Evolutionary conservation across 2,888 invertebrate genomes (phyloP), one percentile per base, ranked within the genome.

Genomic region (Crossocerus cetratus): DNA sequence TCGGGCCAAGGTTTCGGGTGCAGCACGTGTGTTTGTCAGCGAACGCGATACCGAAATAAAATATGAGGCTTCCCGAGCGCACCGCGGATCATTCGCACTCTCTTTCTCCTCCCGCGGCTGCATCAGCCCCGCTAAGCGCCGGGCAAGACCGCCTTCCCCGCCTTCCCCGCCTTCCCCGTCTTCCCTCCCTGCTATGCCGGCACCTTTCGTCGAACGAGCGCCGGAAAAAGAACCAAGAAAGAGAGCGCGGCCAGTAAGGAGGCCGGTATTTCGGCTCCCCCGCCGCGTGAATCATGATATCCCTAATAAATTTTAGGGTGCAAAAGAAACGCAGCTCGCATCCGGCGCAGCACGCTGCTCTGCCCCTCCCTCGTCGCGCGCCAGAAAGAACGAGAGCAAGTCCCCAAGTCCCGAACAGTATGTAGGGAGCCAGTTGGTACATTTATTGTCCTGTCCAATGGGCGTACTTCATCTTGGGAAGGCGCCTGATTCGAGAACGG

Each of bases 1-100:
- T 81, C 81, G 81, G 86, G 86, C 84, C 86, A 86, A 86, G 86
- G 86, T 86, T 84, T 77, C 71, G 64, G 60, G 69, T 82, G 82
- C 77, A 82, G 74, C 78, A 78, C 81, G 77, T 83, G 32, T 32
- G 83, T 77, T 81, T 65, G 76, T 74, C 76, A 70, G 74, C 74
- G 8, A 1, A 1, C 67, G 75, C 53, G 76, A 75, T 84, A 83
- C 83, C 76, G 73, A 83, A 83, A 83, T 83, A 83, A 82, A 82
- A 73, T 76, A 81, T 76, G 65, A 44, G 5, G 32, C 32, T 32
- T 32, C 5, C 32, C 32, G 3, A 2, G 32, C 32, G 3, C 32
- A 32, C 32, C 32, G 8, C 32, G 32, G 32, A 32, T 67, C 65
- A 57, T 44, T 63, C 14, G 20, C 44, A 32, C 13, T 32, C 44